Percentiles rank a stretch among this genome's conserved stretches.
Conservation (phyloP, 2,797 vertebrate genomes). For the Melanotaenia pygmaea region DNA sequence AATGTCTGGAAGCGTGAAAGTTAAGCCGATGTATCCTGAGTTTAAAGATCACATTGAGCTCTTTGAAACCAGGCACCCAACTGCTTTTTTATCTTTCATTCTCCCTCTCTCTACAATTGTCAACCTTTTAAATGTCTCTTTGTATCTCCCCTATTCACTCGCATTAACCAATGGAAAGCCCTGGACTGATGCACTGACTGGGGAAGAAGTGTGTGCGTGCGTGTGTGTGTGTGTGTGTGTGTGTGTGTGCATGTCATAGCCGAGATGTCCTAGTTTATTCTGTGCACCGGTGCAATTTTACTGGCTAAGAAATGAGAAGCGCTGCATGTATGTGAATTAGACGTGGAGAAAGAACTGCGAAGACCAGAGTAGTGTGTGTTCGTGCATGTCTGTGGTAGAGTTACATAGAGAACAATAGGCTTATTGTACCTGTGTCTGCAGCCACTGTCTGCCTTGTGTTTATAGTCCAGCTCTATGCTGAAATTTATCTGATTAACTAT, state of each 20-base stretch:
- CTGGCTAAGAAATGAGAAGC: slow-evolving; percentile 34
- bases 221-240: neutral
- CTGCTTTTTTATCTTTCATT: slow-evolving; percentile 24
- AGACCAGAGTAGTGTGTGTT: slow-evolving; percentile 12
- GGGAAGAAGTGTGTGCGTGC: slow-evolving; percentile 14
- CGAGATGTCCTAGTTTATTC: slow-evolving; percentile 28
- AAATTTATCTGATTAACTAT: slow-evolving; percentile 3
- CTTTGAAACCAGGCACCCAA: slow-evolving; percentile 49
- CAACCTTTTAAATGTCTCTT: slow-evolving; percentile 71
- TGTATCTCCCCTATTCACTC: slow-evolving; percentile 60
- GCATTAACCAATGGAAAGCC: slow-evolving; percentile 42
- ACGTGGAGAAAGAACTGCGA: slow-evolving; percentile 6
- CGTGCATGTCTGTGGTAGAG: slow-evolving; percentile 43
- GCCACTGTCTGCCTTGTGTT: slow-evolving; percentile 43
- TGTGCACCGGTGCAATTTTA: slow-evolving; percentile 30
- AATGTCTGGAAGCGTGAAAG: slow-evolving; percentile 15
- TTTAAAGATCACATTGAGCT: slow-evolving; percentile 44
- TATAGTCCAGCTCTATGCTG: slow-evolving; percentile 20
- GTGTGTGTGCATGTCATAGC: slow-evolving; percentile 2
- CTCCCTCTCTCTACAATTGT: slow-evolving; percentile 38
- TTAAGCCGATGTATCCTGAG: slow-evolving; percentile 28
- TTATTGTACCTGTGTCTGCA: slow-evolving; percentile 67
- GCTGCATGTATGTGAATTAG: slow-evolving; percentile 12
- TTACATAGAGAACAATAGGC: slow-evolving; percentile 71
- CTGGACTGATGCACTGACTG: slow-evolving; percentile 21